phyloP scores from a whole-genome alignment of 2,888 invertebrate species.

The Nomada hirtipes region DNA sequence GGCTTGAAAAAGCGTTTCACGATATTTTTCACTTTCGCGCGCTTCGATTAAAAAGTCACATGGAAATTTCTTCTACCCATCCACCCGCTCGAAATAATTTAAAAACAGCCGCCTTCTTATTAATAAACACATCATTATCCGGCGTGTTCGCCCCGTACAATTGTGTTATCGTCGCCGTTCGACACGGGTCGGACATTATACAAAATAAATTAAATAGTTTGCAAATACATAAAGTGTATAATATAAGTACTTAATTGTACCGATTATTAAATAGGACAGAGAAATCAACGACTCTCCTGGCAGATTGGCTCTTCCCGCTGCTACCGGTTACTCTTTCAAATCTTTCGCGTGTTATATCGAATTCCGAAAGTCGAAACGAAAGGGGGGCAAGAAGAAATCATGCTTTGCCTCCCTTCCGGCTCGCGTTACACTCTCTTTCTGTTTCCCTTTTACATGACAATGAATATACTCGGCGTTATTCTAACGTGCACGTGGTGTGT shows the following conservation, averaged over 20 bases:
- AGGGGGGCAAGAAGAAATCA: not conserved
- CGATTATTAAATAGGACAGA: slow-evolving; percentile 38
- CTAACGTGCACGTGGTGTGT: slow-evolving; percentile 53
- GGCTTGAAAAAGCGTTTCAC: slow-evolving; percentile 1
- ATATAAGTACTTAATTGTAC: slow-evolving; percentile 45
- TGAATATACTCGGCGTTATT: slow-evolving; percentile 54
- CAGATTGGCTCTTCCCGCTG: slow-evolving; percentile 13
- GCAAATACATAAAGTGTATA: slow-evolving; percentile 31
- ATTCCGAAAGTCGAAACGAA: slow-evolving; percentile 1
- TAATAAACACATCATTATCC: slow-evolving; percentile 5
- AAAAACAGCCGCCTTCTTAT: slow-evolving; percentile 42
- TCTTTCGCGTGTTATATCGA: not conserved
- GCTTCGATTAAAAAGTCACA: not conserved
- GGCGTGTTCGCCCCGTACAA: slow-evolving; percentile 12
- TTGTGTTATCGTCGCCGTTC: not conserved
- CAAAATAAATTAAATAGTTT: slow-evolving; percentile 51
- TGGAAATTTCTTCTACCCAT: not conserved
- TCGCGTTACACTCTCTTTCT: slow-evolving; percentile 26
- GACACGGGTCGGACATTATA: slow-evolving; percentile 23
- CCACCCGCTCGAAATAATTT: slow-evolving; percentile 38
- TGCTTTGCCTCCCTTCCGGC: slow-evolving; percentile 5
- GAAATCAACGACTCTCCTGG: slow-evolving; percentile 30
- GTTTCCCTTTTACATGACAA: slow-evolving; percentile 34
- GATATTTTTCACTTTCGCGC: not conserved
- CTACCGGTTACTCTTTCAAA: slow-evolving; percentile 3